These are phyloP conservation scores for Dryobotodes eremita DNA, from an alignment of 2,888 invertebrate species.

Conservation along the genomic window DNA sequence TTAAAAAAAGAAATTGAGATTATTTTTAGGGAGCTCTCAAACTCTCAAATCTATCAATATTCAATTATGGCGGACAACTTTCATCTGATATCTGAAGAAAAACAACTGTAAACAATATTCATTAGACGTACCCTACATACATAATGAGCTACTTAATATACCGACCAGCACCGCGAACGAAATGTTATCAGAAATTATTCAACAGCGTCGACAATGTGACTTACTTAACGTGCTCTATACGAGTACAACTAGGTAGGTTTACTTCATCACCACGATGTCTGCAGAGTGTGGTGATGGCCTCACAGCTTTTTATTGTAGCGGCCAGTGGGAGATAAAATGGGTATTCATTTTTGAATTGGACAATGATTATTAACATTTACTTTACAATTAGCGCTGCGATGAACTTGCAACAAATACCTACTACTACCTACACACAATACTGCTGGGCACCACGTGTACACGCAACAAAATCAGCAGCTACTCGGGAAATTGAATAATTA, in stretches of 20 bases:
- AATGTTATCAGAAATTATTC: not conserved
- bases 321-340: too few species aligned
- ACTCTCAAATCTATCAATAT: slow-evolving; percentile 43
- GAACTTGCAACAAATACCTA: not conserved
- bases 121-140: slow-evolving; percentile 41
- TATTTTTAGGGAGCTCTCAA: not conserved
- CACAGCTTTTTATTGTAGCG: not conserved
- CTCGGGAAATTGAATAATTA: slow-evolving; percentile 25
- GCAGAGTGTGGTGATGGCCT: not conserved
- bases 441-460: too few species aligned
- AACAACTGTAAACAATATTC: slow-evolving; percentile 55
- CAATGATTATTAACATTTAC: not conserved
- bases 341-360: too few species aligned
- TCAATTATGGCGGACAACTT: slow-evolving; percentile 45
- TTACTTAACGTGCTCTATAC: not conserved
- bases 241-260: too few species aligned
- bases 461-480: not conserved
- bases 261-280: not conserved
- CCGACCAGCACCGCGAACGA: slow-evolving; percentile 2
- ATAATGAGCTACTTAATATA: slow-evolving; percentile 41
- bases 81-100: slow-evolving; percentile 30
- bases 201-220: not conserved
- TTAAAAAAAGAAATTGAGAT: not conserved
- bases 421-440: not conserved
- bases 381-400: not conserved